Conservation (phyloP, 2,888 invertebrate species). For the Rhimphoctona megacephalus region DNA sequence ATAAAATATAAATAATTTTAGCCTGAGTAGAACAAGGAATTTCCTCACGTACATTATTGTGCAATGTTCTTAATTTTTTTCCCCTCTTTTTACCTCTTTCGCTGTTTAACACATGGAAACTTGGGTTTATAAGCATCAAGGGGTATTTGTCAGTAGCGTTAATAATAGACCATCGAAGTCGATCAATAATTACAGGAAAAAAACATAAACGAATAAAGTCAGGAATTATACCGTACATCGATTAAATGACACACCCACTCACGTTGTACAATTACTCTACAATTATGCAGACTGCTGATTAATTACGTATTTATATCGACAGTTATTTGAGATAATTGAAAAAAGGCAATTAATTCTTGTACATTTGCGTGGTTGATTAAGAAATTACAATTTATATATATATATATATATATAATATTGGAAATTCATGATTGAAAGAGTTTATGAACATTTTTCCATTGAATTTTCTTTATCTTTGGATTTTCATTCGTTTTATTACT, state of each 20-base stretch:
- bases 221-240: slow-evolving; percentile 34
- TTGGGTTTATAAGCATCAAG: slow-evolving; percentile 33
- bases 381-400: not conserved
- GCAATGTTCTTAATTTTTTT: slow-evolving; percentile 20
- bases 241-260: slow-evolving; percentile 48
- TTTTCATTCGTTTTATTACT: not conserved
- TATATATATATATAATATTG: no score
- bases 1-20: not conserved
- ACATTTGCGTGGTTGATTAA: no score
- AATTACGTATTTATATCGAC: not conserved
- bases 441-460: not conserved
- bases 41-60: not conserved
- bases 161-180: slow-evolving; percentile 67
- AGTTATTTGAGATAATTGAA: not conserved
- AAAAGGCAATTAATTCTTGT: not conserved
- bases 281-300: slow-evolving; percentile 2
- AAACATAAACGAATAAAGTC: slow-evolving; percentile 8
- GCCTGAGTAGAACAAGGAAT: not conserved
- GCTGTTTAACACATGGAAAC: slow-evolving; percentile 47
- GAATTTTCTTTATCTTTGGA: not conserved
- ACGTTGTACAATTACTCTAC: slow-evolving; percentile 11
- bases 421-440: not conserved
- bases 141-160: slow-evolving; percentile 66
- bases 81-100: not conserved
- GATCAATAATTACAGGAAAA: slow-evolving; percentile 70